phyloP scores from a whole-genome alignment of 2,113 vertebrate species.

The Semnornis frantzii region DNA sequence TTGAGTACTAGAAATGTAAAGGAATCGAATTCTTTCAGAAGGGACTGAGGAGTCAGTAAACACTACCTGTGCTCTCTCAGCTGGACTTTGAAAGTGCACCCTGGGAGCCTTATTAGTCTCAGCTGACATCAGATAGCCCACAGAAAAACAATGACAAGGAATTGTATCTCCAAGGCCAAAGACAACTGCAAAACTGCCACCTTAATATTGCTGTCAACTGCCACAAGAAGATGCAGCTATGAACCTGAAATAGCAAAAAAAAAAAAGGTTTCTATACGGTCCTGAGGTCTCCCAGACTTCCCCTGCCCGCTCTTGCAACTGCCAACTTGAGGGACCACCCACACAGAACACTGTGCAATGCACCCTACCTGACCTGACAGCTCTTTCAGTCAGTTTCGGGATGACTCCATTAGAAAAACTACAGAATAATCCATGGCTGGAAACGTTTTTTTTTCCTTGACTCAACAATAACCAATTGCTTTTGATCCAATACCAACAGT shows the following conservation, averaged over 20 bases:
- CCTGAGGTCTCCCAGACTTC: neutral
- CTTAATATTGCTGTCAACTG: neutral
- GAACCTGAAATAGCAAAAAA: neutral
- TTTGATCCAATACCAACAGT: neutral
- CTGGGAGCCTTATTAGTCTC: slow-evolving; percentile 45
- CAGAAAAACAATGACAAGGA: slow-evolving; percentile 10
- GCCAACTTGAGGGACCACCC: neutral
- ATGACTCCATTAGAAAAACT: accelerated
- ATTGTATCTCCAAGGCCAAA: slow-evolving; percentile 34
- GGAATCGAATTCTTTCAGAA: neutral
- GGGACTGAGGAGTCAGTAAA: neutral
- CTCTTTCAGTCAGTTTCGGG: neutral
- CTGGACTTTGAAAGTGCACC: slow-evolving; percentile 31
- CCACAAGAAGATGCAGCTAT: neutral
- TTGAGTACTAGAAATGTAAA: neutral
- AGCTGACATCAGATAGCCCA: slow-evolving; percentile 42
- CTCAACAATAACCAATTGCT: neutral
- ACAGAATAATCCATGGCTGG: neutral
- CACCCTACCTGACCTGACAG: neutral
- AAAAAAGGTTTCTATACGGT: neutral
- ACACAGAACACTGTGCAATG: neutral
- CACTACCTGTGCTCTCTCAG: neutral
- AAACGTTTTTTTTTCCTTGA: neutral
- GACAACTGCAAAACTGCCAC: slow-evolving; percentile 24
- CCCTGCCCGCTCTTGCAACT: neutral